Base-by-base conservation (phyloP, 2,113 vertebrate genomes). In the Gallinago undulata region DNA sequence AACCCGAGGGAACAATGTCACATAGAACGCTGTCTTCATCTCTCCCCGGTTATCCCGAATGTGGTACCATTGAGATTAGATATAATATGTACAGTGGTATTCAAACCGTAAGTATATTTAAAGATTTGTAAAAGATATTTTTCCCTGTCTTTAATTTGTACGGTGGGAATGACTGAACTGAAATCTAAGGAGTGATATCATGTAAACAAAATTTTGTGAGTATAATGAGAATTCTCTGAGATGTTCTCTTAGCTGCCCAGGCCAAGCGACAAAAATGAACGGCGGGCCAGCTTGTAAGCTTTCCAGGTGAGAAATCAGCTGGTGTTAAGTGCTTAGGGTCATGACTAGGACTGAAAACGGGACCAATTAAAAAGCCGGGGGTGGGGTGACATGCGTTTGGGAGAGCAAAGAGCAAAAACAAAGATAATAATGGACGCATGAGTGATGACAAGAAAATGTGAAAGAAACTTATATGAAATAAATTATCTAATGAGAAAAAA, bases 21-120 rank as follows among this genome's bases (percentile, higher is more conserved):
- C 0, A 0, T 16, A 0, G 0, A 9, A 2, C 0, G 0, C 0
- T 0, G 0, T 0, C 0, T 5, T 0, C 0, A 0, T 0, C 37
- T 27, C 97, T 98, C 76, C 96, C 97, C 14, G 98, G 98, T 81
- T 97, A 97, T 93, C 13, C n/a, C 3, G 0, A 0, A 1, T 98
- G 31, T 84, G 68, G 7, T 30, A 97, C 97, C 45, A 98, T 98
- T 86, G 0, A 4, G 64, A 98, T 98, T 94, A 1, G 0, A 0
- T 98, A 98, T 7, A 0, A 0, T 1, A 98, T 98, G 78, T 0
- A 0, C 0, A 2, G 11, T 57, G 98, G 98, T 48, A 13, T 74
- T 70, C 98, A 98, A 94, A 97, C 95, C 55, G 98, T 98, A 96
- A 98, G 98, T 97, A 85, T 96, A 43, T 84, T 72, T 87, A 76